Evolutionary conservation across 2,888 invertebrate species (phyloP).

Genomic region (Parochlus steinenii): DNA sequence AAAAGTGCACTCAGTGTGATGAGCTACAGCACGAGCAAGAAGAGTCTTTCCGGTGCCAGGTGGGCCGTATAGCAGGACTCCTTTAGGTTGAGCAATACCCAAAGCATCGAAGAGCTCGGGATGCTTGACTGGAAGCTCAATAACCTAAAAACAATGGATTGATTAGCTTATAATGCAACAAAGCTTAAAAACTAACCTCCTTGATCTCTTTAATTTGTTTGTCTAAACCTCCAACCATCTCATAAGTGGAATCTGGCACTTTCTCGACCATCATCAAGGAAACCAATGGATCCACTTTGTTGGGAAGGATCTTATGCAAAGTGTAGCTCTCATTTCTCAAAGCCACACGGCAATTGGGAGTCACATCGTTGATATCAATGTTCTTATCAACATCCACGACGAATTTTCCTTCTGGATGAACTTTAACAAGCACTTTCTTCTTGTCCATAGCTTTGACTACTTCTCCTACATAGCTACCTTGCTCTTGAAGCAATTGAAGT

Average conservation of each 20-base stretch:
- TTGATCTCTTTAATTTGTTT: conserved; percentile 99
- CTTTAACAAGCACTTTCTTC: conserved; percentile 97
- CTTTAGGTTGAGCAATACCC: conserved; percentile 97
- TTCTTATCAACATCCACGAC: conserved; percentile 98
- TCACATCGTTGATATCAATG: conserved; percentile 95
- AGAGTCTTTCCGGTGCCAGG: conserved; percentile 86
- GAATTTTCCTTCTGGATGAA: conserved; percentile 98
- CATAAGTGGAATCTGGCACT: conserved; percentile 98
- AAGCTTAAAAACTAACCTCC: no score
- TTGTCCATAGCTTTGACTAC: conserved; percentile 99
- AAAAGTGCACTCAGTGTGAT: conserved; percentile 98
- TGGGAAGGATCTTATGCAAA: conserved; percentile 94
- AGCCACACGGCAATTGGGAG: conserved; percentile 94
- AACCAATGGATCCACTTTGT: conserved; percentile 97
- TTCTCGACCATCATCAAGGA: conserved; percentile 99
- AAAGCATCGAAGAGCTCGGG: conserved; percentile 98
- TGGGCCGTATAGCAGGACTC: conserved; percentile 93
- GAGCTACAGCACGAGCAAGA: conserved; percentile 94
- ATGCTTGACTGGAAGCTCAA: conserved; percentile 97
- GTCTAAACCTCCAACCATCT: conserved; percentile 98
- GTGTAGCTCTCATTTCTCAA: conserved; percentile 97
- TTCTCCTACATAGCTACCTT: conserved; percentile 98
- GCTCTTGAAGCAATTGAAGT: conserved; percentile 87
- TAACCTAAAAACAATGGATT: no score
- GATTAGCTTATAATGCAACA: no score